Percentiles rank a stretch among this genome's conserved stretches.
phyloP scores from a whole-genome alignment of 2,797 vertebrate species.

The Pipistrellus kuhlii region DNA sequence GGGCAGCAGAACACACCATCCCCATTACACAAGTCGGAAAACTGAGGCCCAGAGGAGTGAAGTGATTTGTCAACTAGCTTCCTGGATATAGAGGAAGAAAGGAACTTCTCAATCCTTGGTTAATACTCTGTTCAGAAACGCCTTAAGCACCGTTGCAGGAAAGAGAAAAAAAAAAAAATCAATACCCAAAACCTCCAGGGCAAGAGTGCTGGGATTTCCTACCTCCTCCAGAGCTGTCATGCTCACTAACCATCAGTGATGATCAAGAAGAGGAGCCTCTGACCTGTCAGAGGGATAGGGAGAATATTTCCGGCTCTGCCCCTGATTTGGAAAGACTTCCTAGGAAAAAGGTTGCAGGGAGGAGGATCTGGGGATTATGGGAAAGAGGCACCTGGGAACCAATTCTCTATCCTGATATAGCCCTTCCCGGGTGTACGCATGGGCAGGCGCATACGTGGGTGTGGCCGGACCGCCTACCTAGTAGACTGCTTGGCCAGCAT shows the following conservation, averaged over 20 bases:
- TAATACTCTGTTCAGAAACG: constrained; percentile 41
- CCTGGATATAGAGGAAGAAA: constrained; percentile 3
- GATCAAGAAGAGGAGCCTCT: neutral
- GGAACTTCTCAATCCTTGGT: neutral
- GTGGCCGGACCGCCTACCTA: constrained; percentile 88
- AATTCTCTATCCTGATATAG: neutral
- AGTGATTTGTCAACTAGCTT: neutral
- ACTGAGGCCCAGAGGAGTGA: neutral
- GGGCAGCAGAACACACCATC: neutral
- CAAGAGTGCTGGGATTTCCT: constrained; percentile 5
- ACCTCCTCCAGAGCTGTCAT: neutral
- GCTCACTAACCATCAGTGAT: neutral
- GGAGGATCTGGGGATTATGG: neutral
- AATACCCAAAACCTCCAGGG: constrained; percentile 6
- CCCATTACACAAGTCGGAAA: neutral
- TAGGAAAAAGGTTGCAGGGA: neutral
- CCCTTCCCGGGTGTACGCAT: neutral
- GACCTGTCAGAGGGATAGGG: neutral
- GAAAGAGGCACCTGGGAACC: neutral
- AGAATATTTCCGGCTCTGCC: neutral
- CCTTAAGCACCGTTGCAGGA: neutral
- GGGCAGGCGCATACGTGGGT: neutral
- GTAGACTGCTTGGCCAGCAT: constrained; percentile 97
- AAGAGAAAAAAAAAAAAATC: constrained; percentile 19
- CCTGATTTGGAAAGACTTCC: neutral